These are phyloP conservation scores for Scyliorhinus canicula DNA, from an alignment of 2,797 vertebrate genomes.

Conservation along the genomic window DNA sequence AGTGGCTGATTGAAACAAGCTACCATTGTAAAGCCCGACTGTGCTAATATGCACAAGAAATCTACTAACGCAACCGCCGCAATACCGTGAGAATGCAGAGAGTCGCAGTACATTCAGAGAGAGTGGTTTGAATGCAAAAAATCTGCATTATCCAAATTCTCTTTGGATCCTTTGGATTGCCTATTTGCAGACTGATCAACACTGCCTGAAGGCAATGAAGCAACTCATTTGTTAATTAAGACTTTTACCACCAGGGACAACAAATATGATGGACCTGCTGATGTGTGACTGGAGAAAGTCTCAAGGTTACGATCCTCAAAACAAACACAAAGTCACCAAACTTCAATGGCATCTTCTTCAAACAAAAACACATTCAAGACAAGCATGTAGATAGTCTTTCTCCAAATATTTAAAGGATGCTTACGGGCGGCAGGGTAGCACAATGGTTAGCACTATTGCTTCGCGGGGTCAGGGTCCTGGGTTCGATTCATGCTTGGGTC, in stretches of 20 bases:
- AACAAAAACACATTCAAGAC: neutral
- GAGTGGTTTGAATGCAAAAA: neutral
- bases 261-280: constrained; percentile 2
- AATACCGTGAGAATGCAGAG: neutral
- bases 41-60: neutral
- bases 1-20: neutral
- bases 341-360: neutral
- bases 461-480: too few relatives aligned
- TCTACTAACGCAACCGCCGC: neutral
- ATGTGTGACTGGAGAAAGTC: neutral
- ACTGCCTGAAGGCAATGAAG: neutral
- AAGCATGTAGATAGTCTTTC: neutral
- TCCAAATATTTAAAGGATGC: neutral
- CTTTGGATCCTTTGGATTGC: neutral
- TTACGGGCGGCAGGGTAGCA: too few relatives aligned
- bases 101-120: neutral
- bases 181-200: neutral
- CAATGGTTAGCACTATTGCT: too few relatives aligned
- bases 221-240: neutral
- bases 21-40: neutral
- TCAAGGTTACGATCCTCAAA: constrained; percentile 8
- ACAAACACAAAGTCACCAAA: neutral
- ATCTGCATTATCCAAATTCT: neutral
- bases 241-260: neutral
- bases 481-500: too few relatives aligned